Base-by-base conservation (phyloP, 1,140 invertebrate genomes). In the Lamellibrachia luymesi region DNA sequence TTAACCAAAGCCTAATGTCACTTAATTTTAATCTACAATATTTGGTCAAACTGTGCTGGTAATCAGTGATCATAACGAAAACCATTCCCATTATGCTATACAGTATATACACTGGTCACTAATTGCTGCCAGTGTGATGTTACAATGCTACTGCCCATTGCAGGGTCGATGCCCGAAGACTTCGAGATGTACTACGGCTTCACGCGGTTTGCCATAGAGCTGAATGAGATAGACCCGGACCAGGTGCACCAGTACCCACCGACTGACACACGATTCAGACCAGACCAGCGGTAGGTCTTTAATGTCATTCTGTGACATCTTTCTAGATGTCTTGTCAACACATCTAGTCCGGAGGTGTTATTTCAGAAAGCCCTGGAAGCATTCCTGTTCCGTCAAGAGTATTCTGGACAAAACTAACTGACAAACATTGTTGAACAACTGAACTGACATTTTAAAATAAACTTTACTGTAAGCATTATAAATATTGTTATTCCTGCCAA, bases 181-280 rank as follows among this genome's bases (percentile, higher is more conserved):
- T 97, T 97, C 96, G 97, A 98, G 95, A 95, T 97, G 80, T 98
- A 98, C 96, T 98, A 98, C 96, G 98, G 98, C 2, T 98, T 98
- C 96, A 98, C 98, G 7, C 96, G 97, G 93, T 98, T 98, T 97
- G 98, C 98, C 5, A 98, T 98, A 95, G 98, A 98, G 96, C 96
- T 98, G 49, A 98, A 98, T 96, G 98, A 98, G 95, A 94, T 98
- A 50, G 97, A 97, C 94, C 97, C 97, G 4, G 97, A 98, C 93
- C 95, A 97, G 94, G 96, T 96, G 4, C 97, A 97, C 50, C 94
- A 97, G 92, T 96, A 98, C 93, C 98, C 98, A 2, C 97, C 97
- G 90, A 98, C 98, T 10, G 98, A 98, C 95, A 98, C 98, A 0
- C 96, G 98, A 92, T 97, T 97, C 94, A 95, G 97, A 94, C 97